Evolutionary conservation across 2,797 vertebrate species (phyloP).

Genomic region (Thamnophis elegans): DNA sequence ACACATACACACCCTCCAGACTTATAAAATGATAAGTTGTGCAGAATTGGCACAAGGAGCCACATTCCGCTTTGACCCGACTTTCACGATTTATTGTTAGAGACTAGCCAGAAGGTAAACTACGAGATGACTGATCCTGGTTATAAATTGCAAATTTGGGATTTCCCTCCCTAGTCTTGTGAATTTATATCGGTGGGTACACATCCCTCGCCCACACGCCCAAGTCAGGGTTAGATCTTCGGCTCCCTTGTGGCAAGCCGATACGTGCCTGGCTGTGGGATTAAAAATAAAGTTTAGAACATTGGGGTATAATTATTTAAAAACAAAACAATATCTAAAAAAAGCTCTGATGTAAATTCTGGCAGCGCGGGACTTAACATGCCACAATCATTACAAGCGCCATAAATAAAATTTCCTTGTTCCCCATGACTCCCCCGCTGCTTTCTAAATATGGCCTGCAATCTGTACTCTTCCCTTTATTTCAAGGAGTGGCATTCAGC

Average conservation of each 20-base stretch:
- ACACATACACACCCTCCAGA: not conserved
- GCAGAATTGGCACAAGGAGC: not conserved
- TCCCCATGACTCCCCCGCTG: not conserved
- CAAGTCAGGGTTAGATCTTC: not conserved
- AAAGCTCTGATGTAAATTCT: conserved; percentile 16
- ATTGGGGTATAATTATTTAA: not conserved
- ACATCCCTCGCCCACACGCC: rapidly evolving
- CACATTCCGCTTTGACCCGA: not conserved
- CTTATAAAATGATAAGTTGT: not conserved
- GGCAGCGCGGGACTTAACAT: conserved; percentile 4
- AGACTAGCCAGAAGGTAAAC: not conserved
- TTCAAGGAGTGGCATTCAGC: not conserved
- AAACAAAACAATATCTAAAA: not conserved
- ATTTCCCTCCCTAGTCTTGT: not conserved
- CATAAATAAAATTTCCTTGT: not conserved
- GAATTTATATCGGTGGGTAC: not conserved
- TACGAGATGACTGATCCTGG: not conserved
- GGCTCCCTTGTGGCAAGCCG: not conserved
- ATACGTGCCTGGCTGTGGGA: conserved; percentile 40
- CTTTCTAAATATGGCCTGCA: not conserved
- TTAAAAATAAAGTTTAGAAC: conserved; percentile 14
- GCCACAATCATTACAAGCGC: not conserved
- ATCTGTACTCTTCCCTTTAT: not conserved
- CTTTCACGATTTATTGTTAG: not conserved
- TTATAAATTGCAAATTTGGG: not conserved